phyloP scores from a whole-genome alignment of 2,113 vertebrate species.

The Archocentrus centrarchus region DNA sequence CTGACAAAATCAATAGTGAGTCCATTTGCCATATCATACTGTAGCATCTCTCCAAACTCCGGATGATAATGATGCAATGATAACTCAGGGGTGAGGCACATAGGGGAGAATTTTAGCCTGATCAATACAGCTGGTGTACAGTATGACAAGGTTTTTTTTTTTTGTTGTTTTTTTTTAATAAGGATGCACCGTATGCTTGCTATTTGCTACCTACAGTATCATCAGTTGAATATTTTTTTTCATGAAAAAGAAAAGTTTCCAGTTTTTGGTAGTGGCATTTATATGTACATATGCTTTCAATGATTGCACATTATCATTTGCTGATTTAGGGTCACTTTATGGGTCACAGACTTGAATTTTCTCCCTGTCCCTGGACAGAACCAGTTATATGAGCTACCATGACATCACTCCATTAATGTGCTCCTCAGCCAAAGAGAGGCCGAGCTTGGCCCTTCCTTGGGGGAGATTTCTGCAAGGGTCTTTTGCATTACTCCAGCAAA shows the following conservation, averaged over 20 bases:
- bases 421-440: constrained; percentile 63
- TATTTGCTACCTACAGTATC: neutral
- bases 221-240: neutral
- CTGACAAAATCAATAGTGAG: constrained; percentile 80
- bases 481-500: constrained; percentile 83
- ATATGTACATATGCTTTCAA: neutral
- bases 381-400: constrained; percentile 78
- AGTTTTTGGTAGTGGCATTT: neutral
- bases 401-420: constrained; percentile 84
- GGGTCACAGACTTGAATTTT: constrained; percentile 59
- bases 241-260: accelerated
- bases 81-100: constrained; percentile 78
- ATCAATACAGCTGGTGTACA: constrained; percentile 78
- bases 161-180: constrained; percentile 6
- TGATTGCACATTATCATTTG: constrained; percentile 15
- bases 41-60: constrained; percentile 75
- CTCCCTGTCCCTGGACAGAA: constrained; percentile 60
- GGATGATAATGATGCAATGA: constrained; percentile 83
- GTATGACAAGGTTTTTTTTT: constrained; percentile 51
- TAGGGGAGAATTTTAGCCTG: constrained; percentile 73
- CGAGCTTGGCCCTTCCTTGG: constrained; percentile 79
- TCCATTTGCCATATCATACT: constrained; percentile 83
- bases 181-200: constrained; percentile 19
- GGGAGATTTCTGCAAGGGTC: constrained; percentile 83
- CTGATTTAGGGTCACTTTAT: constrained; percentile 46